These are phyloP conservation scores for Tinea trinotella DNA, from an alignment of 2,888 invertebrate genomes.

Conservation along the genomic window DNA sequence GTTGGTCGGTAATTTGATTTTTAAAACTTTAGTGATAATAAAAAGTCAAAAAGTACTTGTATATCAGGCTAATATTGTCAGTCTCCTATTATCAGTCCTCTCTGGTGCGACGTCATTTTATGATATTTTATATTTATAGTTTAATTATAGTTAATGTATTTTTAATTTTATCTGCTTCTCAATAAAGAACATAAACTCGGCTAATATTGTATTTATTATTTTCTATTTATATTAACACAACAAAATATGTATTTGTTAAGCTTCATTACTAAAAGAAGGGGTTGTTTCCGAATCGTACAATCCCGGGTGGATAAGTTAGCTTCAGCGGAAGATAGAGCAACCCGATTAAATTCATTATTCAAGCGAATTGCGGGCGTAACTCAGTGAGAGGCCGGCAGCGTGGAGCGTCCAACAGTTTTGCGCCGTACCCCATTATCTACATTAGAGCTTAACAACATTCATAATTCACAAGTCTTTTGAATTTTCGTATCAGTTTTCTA, in stretches of 20 bases:
- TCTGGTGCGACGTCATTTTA: no score
- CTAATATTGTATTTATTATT: neutral
- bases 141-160: no score
- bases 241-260: neutral
- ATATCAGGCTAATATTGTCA: no score
- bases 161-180: no score
- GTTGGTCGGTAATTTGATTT: no score
- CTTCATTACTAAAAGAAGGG: conserved; percentile 1
- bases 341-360: conserved; percentile 40
- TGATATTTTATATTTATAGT: no score
- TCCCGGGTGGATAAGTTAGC: conserved; percentile 10
- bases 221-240: neutral
- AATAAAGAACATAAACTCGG: no score
- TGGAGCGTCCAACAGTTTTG: conserved; percentile 17
- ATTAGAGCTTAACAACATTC: conserved; percentile 5
- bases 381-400: conserved; percentile 29
- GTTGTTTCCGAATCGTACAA: conserved; percentile 9
- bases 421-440: conserved; percentile 2
- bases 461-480: conserved; percentile 3
- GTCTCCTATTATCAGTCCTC: no score
- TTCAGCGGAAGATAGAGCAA: conserved; percentile 18
- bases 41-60: no score
- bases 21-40: no score
- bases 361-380: conserved; percentile 39
- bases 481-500: neutral